Base-by-base conservation (phyloP, 2,797 vertebrate species). In the Sebastes wilsoni region DNA sequence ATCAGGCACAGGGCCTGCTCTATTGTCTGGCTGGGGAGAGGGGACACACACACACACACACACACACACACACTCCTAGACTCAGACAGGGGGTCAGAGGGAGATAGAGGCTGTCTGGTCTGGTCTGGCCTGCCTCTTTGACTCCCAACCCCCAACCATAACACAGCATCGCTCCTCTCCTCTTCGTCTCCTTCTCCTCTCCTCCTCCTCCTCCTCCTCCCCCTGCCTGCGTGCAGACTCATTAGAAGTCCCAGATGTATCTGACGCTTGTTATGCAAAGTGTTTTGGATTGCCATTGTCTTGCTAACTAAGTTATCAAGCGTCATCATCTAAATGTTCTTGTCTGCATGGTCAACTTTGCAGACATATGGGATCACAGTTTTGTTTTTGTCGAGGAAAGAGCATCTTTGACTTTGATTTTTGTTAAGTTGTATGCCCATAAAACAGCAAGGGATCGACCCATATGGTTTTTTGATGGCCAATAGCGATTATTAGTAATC, bases 1-100 rank as follows among this genome's bases (percentile, higher is more conserved):
- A 93, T 94, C 91, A 95, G 94, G 85, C 88, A 85, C 83, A 89
- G 88, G 90, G 83, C 88, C 90, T 73, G 86, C 81, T 89, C 90
- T 92, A 93, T 94, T 94, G 93, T 94, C 86, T 94, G 87, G 80
- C 77, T 77, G 65, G 62, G 83, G 88, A 89, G 80, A 78, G 67
- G 80, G 84, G 68, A 88, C 85, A 87, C 84, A 67, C 65, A 68
- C 72, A 71, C 32, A 30, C 65, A 28, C 42, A 54, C 72, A 71
- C 72, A 71, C 54, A 52, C 65, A 32, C 46, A 55, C 69, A 86
- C 72, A 28, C 46, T 65, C 71, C 80, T 25, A 85, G 28, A 88
- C 84, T 76, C 86, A 90, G 85, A 88, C 83, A 66, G 79, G 83
- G 84, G 88, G 88, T 90, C 86, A 89, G 79, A 83, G 90, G 69